Conservation (phyloP, 64 coral and sea anemone species). For the Porites australiensis region DNA sequence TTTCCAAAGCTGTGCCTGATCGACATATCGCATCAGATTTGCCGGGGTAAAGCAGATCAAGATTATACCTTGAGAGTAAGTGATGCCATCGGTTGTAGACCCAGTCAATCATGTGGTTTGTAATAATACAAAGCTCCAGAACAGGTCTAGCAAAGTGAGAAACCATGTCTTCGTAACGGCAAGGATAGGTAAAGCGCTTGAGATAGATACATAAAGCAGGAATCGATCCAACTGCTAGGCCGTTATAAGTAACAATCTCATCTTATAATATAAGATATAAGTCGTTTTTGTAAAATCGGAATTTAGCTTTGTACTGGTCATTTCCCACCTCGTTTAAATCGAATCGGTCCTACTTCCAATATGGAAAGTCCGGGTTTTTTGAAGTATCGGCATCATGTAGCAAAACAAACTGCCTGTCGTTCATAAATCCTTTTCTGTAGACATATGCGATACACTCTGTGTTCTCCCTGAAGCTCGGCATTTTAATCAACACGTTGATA, state of each 20-base stretch:
- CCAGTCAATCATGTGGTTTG: no score
- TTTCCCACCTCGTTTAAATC: neutral
- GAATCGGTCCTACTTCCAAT: neutral
- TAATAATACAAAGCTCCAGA: no score
- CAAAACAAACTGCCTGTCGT: neutral
- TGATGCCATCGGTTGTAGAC: no score
- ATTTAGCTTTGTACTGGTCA: neutral
- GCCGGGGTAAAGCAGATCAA: no score
- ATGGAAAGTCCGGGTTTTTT: neutral
- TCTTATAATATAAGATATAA: neutral
- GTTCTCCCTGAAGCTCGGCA: neutral
- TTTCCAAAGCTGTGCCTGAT: no score
- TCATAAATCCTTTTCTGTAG: neutral
- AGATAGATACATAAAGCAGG: no score
- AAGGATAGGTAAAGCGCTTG: neutral
- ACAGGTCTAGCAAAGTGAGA: no score
- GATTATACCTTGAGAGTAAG: no score
- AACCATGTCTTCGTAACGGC: no score
- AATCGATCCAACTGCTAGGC: no score
- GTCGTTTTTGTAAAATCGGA: neutral
- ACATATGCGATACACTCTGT: neutral
- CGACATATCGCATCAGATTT: no score
- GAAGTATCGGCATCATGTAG: neutral
- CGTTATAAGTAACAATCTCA: neutral
- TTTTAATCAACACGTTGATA: neutral